phyloP scores from a whole-genome alignment of 2,888 invertebrate species.

The Augochlorella aurata region DNA sequence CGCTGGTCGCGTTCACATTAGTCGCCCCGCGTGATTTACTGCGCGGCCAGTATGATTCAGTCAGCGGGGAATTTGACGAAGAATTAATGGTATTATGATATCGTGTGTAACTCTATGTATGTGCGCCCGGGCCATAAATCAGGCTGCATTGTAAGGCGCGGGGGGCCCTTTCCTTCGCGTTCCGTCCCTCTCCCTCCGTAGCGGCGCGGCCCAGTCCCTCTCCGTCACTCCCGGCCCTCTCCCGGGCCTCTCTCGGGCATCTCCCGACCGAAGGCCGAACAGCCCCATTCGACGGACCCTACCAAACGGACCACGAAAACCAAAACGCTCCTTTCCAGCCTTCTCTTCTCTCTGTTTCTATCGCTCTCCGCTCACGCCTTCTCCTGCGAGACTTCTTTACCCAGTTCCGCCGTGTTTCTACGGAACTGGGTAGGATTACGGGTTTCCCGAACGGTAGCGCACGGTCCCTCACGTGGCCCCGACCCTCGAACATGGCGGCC shows the following conservation, averaged over 20 bases:
- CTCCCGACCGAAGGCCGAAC: slow-evolving; percentile 79
- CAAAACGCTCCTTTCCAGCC: slow-evolving; percentile 58
- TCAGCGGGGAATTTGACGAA: slow-evolving; percentile 82
- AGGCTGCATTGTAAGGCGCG: slow-evolving; percentile 80
- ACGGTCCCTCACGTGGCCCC: not conserved
- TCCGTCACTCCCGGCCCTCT: slow-evolving; percentile 11
- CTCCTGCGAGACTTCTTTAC: not conserved
- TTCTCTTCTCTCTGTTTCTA: slow-evolving; percentile 5
- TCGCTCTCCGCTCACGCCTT: slow-evolving; percentile 18
- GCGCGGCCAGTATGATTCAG: slow-evolving; percentile 81
- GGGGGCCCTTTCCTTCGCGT: slow-evolving; percentile 62
- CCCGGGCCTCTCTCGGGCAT: not conserved
- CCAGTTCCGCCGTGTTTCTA: not conserved
- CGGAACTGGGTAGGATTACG: slow-evolving; percentile 23
- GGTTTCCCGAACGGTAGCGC: slow-evolving; percentile 13
- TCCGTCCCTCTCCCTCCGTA: slow-evolving; percentile 21
- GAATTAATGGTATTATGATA: slow-evolving; percentile 82
- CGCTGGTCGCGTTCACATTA: slow-evolving; percentile 79
- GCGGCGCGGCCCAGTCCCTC: slow-evolving; percentile 29
- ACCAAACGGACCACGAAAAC: slow-evolving; percentile 70
- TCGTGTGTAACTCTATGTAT: slow-evolving; percentile 82
- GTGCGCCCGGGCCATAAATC: slow-evolving; percentile 81
- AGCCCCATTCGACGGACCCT: slow-evolving; percentile 74
- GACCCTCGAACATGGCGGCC: not conserved
- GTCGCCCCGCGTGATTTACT: slow-evolving; percentile 81